Percentiles rank a stretch among this genome's conserved stretches.
These are phyloP conservation scores for Tupiocoris notatus DNA, from an alignment of 2,888 invertebrate genomes.

Conservation along the genomic window DNA sequence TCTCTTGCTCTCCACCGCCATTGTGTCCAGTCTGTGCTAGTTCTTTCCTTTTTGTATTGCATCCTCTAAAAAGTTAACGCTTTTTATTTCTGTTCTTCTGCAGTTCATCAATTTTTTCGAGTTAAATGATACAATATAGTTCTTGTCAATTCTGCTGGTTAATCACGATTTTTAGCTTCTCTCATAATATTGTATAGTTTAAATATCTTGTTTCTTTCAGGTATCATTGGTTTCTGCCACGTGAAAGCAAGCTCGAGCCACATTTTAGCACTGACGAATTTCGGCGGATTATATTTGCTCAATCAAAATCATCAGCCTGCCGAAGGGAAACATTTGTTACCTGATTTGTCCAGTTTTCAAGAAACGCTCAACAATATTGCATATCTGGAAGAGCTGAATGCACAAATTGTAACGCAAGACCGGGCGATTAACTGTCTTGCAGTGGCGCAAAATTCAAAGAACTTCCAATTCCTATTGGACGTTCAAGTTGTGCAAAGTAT, in stretches of 20 bases:
- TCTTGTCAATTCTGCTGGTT: neutral
- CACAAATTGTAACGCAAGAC: conserved; percentile 7
- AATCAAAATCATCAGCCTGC: neutral
- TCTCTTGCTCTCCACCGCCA: too few relatives aligned
- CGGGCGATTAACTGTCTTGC: conserved; percentile 24
- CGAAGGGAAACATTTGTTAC: neutral
- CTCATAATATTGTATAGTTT: too few relatives aligned
- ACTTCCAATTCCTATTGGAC: conserved; percentile 9
- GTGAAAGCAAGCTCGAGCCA: neutral
- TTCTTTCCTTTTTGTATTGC: too few relatives aligned
- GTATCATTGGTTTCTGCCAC: conserved; percentile 10
- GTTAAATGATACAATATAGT: too few relatives aligned
- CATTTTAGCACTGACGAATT: conserved; percentile 7
- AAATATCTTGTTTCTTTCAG: conserved; percentile 3
- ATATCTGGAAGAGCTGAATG: conserved; percentile 16
- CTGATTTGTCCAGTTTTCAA: conserved; percentile 9
- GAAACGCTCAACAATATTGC: conserved; percentile 22
- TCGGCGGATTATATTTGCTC: conserved; percentile 19
- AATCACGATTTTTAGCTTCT: too few relatives aligned
- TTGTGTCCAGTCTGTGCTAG: too few relatives aligned
- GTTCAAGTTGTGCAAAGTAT: conserved; percentile 29
- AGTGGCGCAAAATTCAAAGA: conserved; percentile 3
- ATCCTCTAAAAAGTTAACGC: too few relatives aligned
- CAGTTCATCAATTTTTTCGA: too few relatives aligned
- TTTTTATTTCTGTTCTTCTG: too few relatives aligned